Evolutionary conservation across 2,888 invertebrate species (phyloP).

Genomic region (Drosophila pseudotakahashii): DNA sequence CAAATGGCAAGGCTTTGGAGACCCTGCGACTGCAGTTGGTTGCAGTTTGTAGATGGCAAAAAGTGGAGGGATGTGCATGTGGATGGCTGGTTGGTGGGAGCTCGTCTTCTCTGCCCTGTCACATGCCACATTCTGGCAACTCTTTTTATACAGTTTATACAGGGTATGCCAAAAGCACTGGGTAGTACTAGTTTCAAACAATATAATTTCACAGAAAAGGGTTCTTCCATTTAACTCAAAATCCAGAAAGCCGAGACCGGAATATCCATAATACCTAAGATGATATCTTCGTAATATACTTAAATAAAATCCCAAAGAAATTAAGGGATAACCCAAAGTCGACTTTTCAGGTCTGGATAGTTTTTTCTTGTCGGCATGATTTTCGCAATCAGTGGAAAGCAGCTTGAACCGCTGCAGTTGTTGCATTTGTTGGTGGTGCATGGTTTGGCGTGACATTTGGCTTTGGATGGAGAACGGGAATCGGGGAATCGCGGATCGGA

Average conservation of each 20-base stretch:
- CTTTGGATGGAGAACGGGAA: slow-evolving; percentile 25
- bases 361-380: slow-evolving; percentile 59
- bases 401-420: slow-evolving; percentile 48
- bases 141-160: slow-evolving; percentile 24
- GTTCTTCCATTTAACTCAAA: no score
- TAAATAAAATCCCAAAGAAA: not conserved
- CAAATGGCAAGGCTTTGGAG: slow-evolving; percentile 31
- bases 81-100: slow-evolving; percentile 7
- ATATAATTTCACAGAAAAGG: no score
- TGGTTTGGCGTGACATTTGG: slow-evolving; percentile 68
- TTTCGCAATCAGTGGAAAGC: slow-evolving; percentile 74
- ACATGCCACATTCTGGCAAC: slow-evolving; percentile 52
- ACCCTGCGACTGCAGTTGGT: slow-evolving; percentile 31
- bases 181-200: not conserved
- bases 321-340: slow-evolving; percentile 1
- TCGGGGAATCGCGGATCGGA: slow-evolving; percentile 6
- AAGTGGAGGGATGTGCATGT: slow-evolving; percentile 10
- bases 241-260: no score
- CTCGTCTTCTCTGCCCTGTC: slow-evolving; percentile 33
- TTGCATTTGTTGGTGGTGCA: slow-evolving; percentile 29
- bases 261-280: no score
- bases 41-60: slow-evolving; percentile 51
- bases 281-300: no score
- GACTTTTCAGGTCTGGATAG: not conserved
- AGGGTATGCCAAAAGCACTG: not conserved